Base-by-base conservation (phyloP, 2,888 invertebrate genomes). In the Melinaea menophilus region DNA sequence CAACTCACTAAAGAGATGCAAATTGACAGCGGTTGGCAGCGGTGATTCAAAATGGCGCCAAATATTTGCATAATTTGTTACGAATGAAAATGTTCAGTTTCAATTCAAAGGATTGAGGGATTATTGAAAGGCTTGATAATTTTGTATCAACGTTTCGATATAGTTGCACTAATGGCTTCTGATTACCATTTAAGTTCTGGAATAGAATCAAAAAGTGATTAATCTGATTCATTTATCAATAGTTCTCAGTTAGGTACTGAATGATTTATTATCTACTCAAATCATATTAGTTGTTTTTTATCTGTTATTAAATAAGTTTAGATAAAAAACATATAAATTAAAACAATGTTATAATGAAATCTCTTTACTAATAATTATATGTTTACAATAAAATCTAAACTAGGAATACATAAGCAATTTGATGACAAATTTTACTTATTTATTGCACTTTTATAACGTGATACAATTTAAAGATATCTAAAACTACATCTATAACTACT, bases 1-100 rank as follows among this genome's bases (percentile, higher is more conserved):
- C 85, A 83, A 86, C 77, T 80, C 72, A 71, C 79, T 86, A 85
- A 51, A 87, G 77, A 82, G 86, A 89, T 89, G 89, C 82, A 89
- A 89, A 90, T 89, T 86, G 86, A 72, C 80, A 81, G 77, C 87
- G 82, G 87, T 86, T 87, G 85, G 80, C 82, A 79, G 81, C 82
- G 78, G 79, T 85, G 87, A 83, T 84, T 83, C 81, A 77, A 87
- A 88, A 88, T 86, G 88, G 84, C 86, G 80, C 83, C 83, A 80
- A 80, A 76, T 71, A 86, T 89, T 86, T 84, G 77, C 87, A 89
- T 90, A 88, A 90, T 88, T 84, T 75, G 75, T 71, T 74, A 73
- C 79, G 78, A 85, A 86, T 82, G 80, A 79, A 82, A 79, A 79
- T 79, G 74, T 75, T 74, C 75, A 73, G 73, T 72, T 70, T 72